These are phyloP conservation scores for Metacarcinus magister DNA, from an alignment of 2,888 invertebrate species.

Conservation along the genomic window DNA sequence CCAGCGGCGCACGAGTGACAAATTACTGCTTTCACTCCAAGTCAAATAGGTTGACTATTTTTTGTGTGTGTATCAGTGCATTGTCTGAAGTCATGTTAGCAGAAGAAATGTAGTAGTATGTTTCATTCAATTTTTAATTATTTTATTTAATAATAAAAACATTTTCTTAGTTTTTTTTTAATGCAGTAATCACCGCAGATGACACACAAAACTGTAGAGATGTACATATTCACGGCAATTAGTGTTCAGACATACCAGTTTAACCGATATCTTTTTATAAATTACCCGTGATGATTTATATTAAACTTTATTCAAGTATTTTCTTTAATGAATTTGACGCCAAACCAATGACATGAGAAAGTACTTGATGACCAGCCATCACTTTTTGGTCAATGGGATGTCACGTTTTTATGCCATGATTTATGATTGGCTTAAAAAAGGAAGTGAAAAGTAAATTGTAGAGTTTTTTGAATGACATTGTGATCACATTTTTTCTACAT, in stretches of 20 bases:
- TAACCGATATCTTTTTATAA: neutral
- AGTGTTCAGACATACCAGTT: neutral
- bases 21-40: neutral
- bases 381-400: no score
- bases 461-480: neutral
- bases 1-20: neutral
- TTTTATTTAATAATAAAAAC: neutral
- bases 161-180: neutral
- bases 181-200: neutral
- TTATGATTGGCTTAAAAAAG: no score
- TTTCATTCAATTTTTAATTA: neutral
- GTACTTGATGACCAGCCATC: no score
- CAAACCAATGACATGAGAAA: no score
- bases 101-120: neutral
- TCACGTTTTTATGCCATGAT: no score
- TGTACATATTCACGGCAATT: neutral
- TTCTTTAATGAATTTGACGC: no score
- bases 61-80: neutral
- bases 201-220: neutral
- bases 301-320: no score
- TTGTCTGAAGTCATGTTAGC: neutral
- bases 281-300: no score
- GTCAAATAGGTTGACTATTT: neutral
- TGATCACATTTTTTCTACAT: neutral
- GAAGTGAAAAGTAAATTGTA: no score